Percentiles rank a stretch among this genome's conserved stretches.
Conservation (phyloP, 2,113 vertebrate genomes). For the Saimiri boliviensis region DNA sequence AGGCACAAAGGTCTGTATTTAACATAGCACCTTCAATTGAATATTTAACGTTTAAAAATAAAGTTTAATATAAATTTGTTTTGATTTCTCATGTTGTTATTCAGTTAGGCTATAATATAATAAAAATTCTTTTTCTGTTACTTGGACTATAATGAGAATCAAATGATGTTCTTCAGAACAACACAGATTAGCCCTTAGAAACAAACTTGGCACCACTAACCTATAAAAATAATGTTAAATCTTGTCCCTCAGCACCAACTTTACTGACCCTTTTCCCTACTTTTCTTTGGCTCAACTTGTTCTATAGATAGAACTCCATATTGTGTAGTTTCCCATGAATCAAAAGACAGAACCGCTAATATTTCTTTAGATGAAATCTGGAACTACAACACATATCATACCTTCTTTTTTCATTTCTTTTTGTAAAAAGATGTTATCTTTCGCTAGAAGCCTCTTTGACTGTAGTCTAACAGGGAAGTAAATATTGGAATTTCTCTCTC, state of each 20-base stretch:
- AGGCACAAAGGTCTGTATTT: background rate
- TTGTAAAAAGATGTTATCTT: background rate
- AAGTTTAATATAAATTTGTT: slow-evolving; percentile 7
- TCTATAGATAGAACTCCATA: background rate
- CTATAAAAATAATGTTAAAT: background rate
- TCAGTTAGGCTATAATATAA: background rate
- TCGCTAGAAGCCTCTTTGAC: background rate
- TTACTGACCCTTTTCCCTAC: background rate
- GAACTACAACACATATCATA: background rate
- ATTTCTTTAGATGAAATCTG: slow-evolving; percentile 21
- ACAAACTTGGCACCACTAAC: background rate
- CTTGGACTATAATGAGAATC: slow-evolving; percentile 5
- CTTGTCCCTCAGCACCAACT: background rate
- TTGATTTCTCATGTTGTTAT: background rate
- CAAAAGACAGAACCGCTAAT: background rate
- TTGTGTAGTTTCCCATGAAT: background rate
- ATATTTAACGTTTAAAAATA: slow-evolving; percentile 28
- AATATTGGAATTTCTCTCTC: background rate
- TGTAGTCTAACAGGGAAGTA: background rate
- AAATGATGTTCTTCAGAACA: background rate
- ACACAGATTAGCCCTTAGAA: background rate
- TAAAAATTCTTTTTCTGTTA: background rate
- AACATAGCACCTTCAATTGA: background rate
- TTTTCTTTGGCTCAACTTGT: slow-evolving; percentile 5
- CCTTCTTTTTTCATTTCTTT: background rate